These are phyloP conservation scores for Cenopis cana DNA, from an alignment of 2,888 invertebrate genomes.

Conservation along the genomic window DNA sequence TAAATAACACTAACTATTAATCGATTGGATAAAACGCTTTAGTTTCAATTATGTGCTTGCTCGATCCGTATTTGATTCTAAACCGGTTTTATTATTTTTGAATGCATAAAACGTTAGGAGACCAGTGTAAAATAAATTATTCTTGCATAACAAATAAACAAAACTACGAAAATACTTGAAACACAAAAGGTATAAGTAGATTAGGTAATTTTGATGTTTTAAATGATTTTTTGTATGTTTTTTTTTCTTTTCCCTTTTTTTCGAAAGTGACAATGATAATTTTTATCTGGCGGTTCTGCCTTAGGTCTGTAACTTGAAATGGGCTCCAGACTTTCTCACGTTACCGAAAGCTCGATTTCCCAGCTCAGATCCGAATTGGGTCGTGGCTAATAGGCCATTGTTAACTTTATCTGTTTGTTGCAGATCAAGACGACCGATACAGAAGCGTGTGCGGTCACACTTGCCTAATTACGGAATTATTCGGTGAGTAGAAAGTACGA, in stretches of 20 bases:
- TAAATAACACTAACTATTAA: slow-evolving; percentile 35
- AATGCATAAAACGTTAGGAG: too few relatives aligned
- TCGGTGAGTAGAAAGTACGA: slow-evolving; percentile 30
- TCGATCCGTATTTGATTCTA: slow-evolving; percentile 9
- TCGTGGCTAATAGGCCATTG: slow-evolving; percentile 66
- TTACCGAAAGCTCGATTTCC: slow-evolving; percentile 48
- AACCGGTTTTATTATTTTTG: slow-evolving; percentile 32
- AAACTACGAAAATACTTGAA: too few relatives aligned
- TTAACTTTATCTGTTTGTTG: slow-evolving; percentile 74
- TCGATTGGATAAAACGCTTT: slow-evolving; percentile 32
- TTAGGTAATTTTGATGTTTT: too few relatives aligned
- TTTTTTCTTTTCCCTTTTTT: too few relatives aligned
- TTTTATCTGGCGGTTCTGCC: too few relatives aligned
- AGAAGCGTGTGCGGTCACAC: slow-evolving; percentile 53
- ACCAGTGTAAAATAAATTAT: too few relatives aligned
- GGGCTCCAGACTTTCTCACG: slow-evolving; percentile 50
- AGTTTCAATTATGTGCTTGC: slow-evolving; percentile 16
- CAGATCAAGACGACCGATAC: slow-evolving; percentile 61
- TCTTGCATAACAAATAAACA: too few relatives aligned
- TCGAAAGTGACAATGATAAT: too few relatives aligned
- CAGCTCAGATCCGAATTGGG: slow-evolving; percentile 59
- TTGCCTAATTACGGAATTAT: slow-evolving; percentile 27
- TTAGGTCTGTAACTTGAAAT: too few relatives aligned
- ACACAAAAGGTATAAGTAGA: too few relatives aligned
- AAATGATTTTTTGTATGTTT: too few relatives aligned